Base-by-base conservation (phyloP, 2,113 vertebrate species). In the Oxyura jamaicensis region DNA sequence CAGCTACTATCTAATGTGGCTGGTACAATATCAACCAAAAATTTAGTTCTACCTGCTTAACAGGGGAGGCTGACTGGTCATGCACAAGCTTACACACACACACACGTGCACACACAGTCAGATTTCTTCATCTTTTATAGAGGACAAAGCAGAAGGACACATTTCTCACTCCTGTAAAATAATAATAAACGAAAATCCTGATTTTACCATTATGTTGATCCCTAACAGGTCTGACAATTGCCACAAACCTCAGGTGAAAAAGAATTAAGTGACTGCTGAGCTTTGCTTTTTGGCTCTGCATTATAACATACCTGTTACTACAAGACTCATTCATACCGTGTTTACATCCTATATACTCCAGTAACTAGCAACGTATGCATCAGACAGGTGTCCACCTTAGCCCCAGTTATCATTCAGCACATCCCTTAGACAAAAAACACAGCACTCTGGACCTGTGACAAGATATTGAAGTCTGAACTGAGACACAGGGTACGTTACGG, bases 121-220 rank as follows among this genome's bases (percentile, higher is more conserved):
- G 28, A 9, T 50, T 67, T 77, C 50, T 52, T 74, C 60, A 46
- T 16, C n/a, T 66, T 71, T 83, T 20, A 14, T 3, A 31, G 14
- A 86, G 20, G 59, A 62, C 41, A 91, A 91, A 94, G 62, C 73
- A 25, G 90, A 94, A 94, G 17, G 85, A 60, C 13, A 66, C 33
- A 58, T 35, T 52, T 55, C 55, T 71, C n/a, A 31, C 10, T n/a
- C 3, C 11, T 31, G 55, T 63, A 81, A 83, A 69, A 73, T 65
- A 16, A 36, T 86, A 36, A n/a, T 15, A 36, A 90, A 67, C 14
- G 1, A 35, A 46, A 25, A 69, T 28, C 35, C 72, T 92, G 19
- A 71, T 67, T 91, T 85, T 72, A 91, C 13, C 8, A 53, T 69
- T 74, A 36, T 35, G 31, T n/a, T 69, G 10, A 69, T 77, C 16